Conservation (phyloP, 30 jellyfish, hydroid and myxozoan species). For the Aurelia sp. region DNA sequence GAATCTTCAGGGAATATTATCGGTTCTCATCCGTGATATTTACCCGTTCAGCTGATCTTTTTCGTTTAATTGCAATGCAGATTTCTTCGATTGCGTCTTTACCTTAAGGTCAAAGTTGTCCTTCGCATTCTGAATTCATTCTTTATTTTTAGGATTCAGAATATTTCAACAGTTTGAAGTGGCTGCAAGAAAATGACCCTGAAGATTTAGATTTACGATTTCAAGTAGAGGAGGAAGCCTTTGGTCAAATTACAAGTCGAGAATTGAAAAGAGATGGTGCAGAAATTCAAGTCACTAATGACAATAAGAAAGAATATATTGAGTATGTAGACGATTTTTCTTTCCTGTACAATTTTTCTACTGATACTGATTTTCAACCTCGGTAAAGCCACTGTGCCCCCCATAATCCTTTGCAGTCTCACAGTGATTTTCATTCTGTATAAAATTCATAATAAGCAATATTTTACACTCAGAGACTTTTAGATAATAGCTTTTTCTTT, state of each 20-base stretch:
- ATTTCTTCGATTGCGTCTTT: too few species aligned
- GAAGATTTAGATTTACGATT: slow-evolving; percentile 89
- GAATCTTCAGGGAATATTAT: too few species aligned
- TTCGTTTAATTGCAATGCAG: too few species aligned
- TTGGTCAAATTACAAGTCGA: slow-evolving; percentile 77
- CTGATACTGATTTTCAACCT: too few species aligned
- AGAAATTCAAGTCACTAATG: slow-evolving; percentile 82
- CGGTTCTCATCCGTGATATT: too few species aligned
- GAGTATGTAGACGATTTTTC: slow-evolving; percentile 54
- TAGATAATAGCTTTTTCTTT: background rate
- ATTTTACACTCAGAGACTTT: background rate
- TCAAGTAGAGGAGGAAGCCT: slow-evolving; percentile 93
- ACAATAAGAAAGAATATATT: slow-evolving; percentile 83
- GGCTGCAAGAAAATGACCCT: slow-evolving; percentile 97
- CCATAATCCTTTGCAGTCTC: too few species aligned
- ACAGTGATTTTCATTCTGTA: too few species aligned
- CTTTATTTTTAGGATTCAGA: slow-evolving; percentile 84
- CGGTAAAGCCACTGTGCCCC: too few species aligned
- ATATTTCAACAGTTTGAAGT: slow-evolving; percentile 89
- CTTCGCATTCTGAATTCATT: background rate
- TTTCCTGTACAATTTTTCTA: too few species aligned
- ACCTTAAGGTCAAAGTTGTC: background rate
- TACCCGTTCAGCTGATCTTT: too few species aligned
- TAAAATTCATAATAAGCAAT: too few species aligned
- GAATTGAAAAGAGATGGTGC: slow-evolving; percentile 86